A percentile compares a stretch with the other conserved stretches of the same genome.
phyloP scores from a whole-genome alignment of 2,797 vertebrate genomes.

The Eulemur coronatus region DNA sequence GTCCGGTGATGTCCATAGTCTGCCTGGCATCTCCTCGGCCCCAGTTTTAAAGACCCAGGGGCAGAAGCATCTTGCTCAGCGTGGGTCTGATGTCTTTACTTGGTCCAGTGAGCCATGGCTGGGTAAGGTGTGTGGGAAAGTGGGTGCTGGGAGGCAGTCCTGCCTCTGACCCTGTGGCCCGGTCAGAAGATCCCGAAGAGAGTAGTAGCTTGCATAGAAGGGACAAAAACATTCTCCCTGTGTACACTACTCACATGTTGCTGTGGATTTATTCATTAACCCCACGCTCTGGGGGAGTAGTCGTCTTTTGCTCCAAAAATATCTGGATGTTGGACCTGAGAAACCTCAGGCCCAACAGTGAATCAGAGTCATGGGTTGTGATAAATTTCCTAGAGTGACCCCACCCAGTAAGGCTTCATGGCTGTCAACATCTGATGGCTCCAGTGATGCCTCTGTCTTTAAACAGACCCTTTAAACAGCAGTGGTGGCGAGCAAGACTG shows the following conservation, averaged over 20 bases:
- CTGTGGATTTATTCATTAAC: background rate
- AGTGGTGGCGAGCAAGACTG: background rate
- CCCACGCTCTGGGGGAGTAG: background rate
- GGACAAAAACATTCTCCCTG: background rate
- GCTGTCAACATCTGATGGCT: background rate
- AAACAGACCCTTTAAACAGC: background rate
- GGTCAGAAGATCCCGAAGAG: background rate
- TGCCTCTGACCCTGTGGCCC: background rate
- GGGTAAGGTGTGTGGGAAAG: background rate
- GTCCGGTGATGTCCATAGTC: background rate
- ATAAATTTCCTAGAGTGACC: background rate
- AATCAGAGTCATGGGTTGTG: background rate
- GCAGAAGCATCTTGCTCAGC: background rate
- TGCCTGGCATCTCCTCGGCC: background rate
- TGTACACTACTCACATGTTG: background rate
- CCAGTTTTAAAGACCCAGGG: background rate
- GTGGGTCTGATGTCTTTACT: background rate
- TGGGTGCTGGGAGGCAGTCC: background rate
- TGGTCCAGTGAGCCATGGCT: background rate
- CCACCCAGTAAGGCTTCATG: rapidly evolving
- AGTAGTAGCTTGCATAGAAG: background rate
- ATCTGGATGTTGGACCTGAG: background rate
- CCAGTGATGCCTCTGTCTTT: background rate
- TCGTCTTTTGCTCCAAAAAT: background rate
- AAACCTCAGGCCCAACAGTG: background rate